Base-by-base conservation (phyloP, 2,113 vertebrate genomes). In the Nettapus auritus region DNA sequence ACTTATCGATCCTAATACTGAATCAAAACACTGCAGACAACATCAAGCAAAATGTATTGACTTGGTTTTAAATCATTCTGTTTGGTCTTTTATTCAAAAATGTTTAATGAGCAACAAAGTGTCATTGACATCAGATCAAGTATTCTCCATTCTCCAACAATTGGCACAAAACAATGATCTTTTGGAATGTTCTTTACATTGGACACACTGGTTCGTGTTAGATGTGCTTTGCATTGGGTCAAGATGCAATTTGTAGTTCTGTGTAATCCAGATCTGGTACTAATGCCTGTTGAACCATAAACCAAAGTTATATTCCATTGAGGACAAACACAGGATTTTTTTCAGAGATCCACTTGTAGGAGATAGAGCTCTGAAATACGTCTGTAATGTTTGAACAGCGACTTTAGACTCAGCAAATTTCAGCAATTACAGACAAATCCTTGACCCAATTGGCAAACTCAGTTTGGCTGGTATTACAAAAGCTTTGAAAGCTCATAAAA, bases 11-110 rank as follows among this genome's bases (percentile, higher is more conserved):
- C 64, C 44, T 80, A n/a, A 62, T 57, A 22, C 28, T 88, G 68
- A 91, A 53, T 82, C n/a, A 83, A 88, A 94, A 63, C 38, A 42
- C 68, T 88, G 60, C 68, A 64, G 82, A 59, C 69, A 59, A 59
- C 40, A 64, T 62, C 64, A 88, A 92, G 64, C 19, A 71, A 83
- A 95, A 34, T 69, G 70, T 66, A 59, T 5, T 78, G 76, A 63
- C 50, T 90, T 78, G 22, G 25, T 88, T 50, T 83, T 86, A 91
- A 91, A 44, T 83, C 14, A 29, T 88, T 93, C 63, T 69, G 40
- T 88, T 82, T 86, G 44, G 82, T 94, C 86, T 94, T 91, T 75
- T 80, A 67, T 86, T 88, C 7, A 91, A 76, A 91, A 87, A 87
- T 33, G 13, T 69, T 67, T 89, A 85, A 87, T 56, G 42, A 91